These are phyloP conservation scores for Miichthys miiuy DNA, from an alignment of 2,797 vertebrate genomes.

Conservation along the genomic window DNA sequence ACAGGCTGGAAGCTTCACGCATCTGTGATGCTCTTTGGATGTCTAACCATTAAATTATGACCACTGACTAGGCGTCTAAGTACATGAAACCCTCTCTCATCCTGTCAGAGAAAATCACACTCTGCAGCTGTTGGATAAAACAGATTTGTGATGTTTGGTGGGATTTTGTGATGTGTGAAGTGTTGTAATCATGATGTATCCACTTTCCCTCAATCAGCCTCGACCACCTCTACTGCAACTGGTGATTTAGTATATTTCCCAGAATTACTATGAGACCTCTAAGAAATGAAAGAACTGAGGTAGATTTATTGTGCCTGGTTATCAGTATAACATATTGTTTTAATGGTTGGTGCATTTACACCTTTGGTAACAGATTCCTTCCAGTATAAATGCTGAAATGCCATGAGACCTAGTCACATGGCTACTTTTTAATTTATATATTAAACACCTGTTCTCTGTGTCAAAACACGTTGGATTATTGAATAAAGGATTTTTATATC, in stretches of 20 bases:
- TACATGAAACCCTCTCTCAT: conserved; percentile 13
- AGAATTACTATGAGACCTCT: conserved; percentile 1
- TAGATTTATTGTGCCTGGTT: neutral
- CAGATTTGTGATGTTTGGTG: conserved; percentile 18
- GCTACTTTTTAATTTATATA: no score
- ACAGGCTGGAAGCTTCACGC: neutral
- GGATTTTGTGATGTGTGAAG: conserved; percentile 28
- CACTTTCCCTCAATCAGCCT: conserved; percentile 43
- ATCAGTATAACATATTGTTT: neutral
- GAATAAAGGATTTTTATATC: no score
- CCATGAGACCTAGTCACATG: no score
- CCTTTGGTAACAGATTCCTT: neutral
- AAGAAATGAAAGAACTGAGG: neutral
- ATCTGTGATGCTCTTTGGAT: neutral
- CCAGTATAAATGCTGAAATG: neutral
- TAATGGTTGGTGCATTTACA: neutral
- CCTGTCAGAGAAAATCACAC: conserved; percentile 34
- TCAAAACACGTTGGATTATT: no score
- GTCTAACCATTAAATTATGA: conserved; percentile 32
- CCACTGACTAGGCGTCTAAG: neutral
- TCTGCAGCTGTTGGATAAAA: conserved; percentile 14
- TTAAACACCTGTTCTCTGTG: no score
- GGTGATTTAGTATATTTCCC: conserved; percentile 30
- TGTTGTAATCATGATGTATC: conserved; percentile 24
- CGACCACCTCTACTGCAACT: conserved; percentile 6